Percentiles rank a stretch among this genome's conserved stretches.
phyloP scores from a whole-genome alignment of 1,140 invertebrate species.

The Drosophila teissieri region DNA sequence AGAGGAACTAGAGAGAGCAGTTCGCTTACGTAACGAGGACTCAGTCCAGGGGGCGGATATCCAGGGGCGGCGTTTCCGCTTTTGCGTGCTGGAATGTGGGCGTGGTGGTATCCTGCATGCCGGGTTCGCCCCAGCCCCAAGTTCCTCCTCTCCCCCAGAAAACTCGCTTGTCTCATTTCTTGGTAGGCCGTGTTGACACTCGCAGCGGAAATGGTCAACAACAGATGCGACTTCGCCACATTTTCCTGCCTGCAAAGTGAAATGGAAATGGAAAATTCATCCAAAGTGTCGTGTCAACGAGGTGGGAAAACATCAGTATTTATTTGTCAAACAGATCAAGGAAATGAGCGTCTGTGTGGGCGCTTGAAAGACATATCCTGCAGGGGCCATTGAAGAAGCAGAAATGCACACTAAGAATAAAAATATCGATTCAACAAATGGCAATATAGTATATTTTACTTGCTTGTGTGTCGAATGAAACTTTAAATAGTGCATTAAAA shows the following conservation, averaged over 20 bases:
- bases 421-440: slow-evolving; percentile 31
- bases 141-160: slow-evolving; percentile 1
- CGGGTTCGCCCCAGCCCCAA: slow-evolving; percentile 2
- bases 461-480: not conserved
- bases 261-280: slow-evolving; percentile 40
- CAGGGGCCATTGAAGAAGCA: slow-evolving; percentile 16
- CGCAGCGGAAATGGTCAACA: slow-evolving; percentile 60
- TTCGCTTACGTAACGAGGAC: slow-evolving; percentile 65
- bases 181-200: slow-evolving; percentile 19
- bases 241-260: slow-evolving; percentile 17
- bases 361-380: not conserved
- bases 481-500: not conserved
- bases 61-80: slow-evolving; percentile 31
- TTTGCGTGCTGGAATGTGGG: slow-evolving; percentile 58
- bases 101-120: slow-evolving; percentile 56
- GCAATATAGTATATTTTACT: too few species aligned
- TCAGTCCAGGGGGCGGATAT: slow-evolving; percentile 16
- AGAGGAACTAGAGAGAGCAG: slow-evolving; percentile 12
- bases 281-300: slow-evolving; percentile 44
- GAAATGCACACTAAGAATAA: slow-evolving; percentile 18
- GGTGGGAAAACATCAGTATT: slow-evolving; percentile 25
- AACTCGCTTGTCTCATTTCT: slow-evolving; percentile 2
- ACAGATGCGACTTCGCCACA: slow-evolving; percentile 29
- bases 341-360: slow-evolving; percentile 24
- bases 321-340: slow-evolving; percentile 37